A percentile compares a stretch with the other conserved stretches of the same genome.
phyloP scores from a whole-genome alignment of 2,113 vertebrate genomes.

The Alligator sinensis region DNA sequence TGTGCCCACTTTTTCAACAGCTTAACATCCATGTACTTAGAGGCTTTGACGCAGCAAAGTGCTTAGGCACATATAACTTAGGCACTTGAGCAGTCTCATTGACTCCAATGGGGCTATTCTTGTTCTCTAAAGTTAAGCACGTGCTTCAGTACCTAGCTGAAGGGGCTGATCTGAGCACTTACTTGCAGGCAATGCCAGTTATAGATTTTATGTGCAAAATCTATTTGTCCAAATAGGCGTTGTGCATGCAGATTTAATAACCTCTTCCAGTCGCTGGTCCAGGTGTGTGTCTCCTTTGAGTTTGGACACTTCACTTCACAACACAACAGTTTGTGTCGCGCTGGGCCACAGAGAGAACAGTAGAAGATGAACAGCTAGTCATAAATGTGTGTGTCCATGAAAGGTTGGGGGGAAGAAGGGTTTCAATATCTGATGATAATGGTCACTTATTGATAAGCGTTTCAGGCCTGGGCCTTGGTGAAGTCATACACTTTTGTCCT shows the following conservation, averaged over 20 bases:
- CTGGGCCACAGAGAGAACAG: too few relatives aligned
- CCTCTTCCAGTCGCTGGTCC: background rate
- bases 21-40: background rate
- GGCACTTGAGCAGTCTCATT: background rate
- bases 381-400: too few relatives aligned
- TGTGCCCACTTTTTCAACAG: background rate
- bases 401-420: too few relatives aligned
- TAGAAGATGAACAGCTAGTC: too few relatives aligned
- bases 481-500: too few relatives aligned
- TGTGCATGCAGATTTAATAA: background rate
- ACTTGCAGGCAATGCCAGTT: background rate
- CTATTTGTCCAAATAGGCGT: conserved; percentile 6
- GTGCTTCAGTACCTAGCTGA: background rate
- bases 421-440: too few relatives aligned
- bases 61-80: background rate
- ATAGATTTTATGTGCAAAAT: conserved; percentile 17
- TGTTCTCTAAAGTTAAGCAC: background rate
- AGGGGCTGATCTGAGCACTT: background rate
- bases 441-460: too few relatives aligned
- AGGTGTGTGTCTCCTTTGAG: too few relatives aligned
- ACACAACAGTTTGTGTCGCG: too few relatives aligned
- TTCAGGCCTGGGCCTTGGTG: too few relatives aligned
- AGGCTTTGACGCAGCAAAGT: conserved; percentile 15
- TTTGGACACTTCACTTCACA: too few relatives aligned
- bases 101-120: background rate